These are phyloP conservation scores for Agrochola lychnidis DNA, from an alignment of 2,888 invertebrate genomes.

Conservation along the genomic window DNA sequence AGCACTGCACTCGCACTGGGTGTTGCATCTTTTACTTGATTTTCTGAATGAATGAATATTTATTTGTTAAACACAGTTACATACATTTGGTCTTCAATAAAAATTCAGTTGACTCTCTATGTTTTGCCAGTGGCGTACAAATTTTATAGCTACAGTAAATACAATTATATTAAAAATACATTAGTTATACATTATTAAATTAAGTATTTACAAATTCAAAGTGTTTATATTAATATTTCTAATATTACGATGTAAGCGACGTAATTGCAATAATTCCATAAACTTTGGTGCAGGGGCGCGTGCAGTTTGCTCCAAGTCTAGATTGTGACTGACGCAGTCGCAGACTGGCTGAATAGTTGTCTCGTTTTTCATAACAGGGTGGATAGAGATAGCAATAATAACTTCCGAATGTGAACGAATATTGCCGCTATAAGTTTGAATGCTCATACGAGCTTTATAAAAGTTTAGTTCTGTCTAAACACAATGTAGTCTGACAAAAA, in stretches of 20 bases:
- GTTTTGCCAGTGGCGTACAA: no score
- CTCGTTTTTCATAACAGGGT: constrained; percentile 22
- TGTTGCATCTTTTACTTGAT: background rate
- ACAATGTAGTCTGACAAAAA: background rate
- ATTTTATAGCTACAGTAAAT: no score
- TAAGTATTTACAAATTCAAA: no score
- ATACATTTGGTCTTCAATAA: no score
- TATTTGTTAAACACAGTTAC: no score
- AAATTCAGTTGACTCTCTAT: no score
- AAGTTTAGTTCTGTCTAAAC: background rate
- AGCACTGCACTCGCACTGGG: no score
- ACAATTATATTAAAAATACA: no score
- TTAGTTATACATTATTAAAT: no score
- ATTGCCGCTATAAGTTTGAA: background rate
- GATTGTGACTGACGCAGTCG: constrained; percentile 43
- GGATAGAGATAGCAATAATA: constrained; percentile 43
- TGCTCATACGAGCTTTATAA: background rate
- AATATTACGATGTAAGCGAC: background rate
- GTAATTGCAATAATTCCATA: constrained; percentile 7
- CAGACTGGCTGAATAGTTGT: constrained; percentile 10
- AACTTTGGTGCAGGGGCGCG: constrained; percentile 38
- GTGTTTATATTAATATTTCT: no score
- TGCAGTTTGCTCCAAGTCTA: constrained; percentile 25
- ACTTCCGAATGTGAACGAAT: constrained; percentile 28
- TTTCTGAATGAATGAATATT: no score